Evolutionary conservation across 1,140 invertebrate genomes (phyloP), one percentile per base, ranked within the genome.

Genomic region (Lepidurus packardi): DNA sequence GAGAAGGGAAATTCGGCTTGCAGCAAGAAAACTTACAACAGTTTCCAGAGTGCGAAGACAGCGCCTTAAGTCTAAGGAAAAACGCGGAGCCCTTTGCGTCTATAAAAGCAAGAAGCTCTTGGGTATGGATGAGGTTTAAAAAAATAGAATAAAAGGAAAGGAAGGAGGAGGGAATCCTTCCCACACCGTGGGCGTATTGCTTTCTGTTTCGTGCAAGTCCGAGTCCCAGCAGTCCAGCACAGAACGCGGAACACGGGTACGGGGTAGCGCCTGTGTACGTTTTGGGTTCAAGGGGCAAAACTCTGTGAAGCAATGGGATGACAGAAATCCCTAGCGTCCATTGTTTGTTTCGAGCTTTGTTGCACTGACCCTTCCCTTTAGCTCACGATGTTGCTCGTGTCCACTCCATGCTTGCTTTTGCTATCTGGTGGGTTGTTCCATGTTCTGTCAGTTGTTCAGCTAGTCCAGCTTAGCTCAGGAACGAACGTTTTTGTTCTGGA

Each of bases 301-400:
- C 21, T 65, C 7, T 7, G 16, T 1, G 53, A 3, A 65, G 13
- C 13, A 65, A 65, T 65, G n/a, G 16, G 53, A 21, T 65, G 53
- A 65, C 53, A 65, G 53, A 65, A 65, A 65, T 65, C 53, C 53
- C 53, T 65, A 65, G 53, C 53, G 53, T 65, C 53, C 21, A n/a
- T 65, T 65, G 53, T 65, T n/a, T 65, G 53, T 65, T 65, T n/a
- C 53, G 21, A 13, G 53, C 53, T 47, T 10, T 47, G 45, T 11
- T 16, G 45, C 16, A 16, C 53, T 65, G 13, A 65, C 53, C 53
- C 53, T 65, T 65, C 53, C 53, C 53, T 21, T 16, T 47, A 47
- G 53, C 53, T 34, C 34, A 34, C 34, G 34, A 65, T 65, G 53
- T 65, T 65, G 53, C 21, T 65, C 21, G 16, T 16, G 21, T 65